These are phyloP conservation scores for Nothocercus julius DNA, from an alignment of 2,113 vertebrate genomes.

Conservation along the genomic window DNA sequence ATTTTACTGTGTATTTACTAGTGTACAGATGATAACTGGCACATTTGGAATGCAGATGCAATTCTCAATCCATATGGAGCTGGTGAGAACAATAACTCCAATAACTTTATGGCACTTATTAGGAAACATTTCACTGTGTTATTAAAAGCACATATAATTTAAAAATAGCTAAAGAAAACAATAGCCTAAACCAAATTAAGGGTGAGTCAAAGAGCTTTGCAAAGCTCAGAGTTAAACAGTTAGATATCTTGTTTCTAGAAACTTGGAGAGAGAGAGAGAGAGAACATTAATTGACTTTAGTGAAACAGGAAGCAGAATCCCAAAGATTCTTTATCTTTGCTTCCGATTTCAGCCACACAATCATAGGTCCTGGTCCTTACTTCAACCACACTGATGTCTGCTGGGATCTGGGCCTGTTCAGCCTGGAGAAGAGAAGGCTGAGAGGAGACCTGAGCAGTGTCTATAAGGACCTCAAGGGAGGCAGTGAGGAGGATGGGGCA, in stretches of 20 bases:
- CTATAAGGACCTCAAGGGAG: too few species aligned
- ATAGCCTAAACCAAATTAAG: background rate
- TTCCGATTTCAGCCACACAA: background rate
- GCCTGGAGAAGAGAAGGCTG: too few species aligned
- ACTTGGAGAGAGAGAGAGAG: background rate
- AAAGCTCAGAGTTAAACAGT: background rate
- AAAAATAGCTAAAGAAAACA: background rate
- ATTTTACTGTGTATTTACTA: background rate
- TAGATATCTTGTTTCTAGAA: background rate
- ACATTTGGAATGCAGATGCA: background rate
- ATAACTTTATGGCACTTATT: background rate
- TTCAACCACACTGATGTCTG: too few species aligned
- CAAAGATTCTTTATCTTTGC: background rate
- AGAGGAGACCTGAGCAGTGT: too few species aligned
- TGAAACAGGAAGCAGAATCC: slow-evolving; percentile 4
- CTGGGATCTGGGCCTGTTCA: too few species aligned
- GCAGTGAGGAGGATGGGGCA: too few species aligned
- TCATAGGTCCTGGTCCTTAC: too few species aligned
- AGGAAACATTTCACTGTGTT: background rate
- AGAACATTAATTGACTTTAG: background rate
- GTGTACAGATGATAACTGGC: background rate
- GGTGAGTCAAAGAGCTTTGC: background rate
- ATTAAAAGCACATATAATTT: background rate
- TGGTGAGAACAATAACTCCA: background rate
- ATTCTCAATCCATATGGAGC: background rate